A percentile compares a stretch with the other conserved stretches of the same genome.
Evolutionary conservation across 53 echinoderm and acorn worm species (phyloP).

Genomic region (Pentamera pediparva): DNA sequence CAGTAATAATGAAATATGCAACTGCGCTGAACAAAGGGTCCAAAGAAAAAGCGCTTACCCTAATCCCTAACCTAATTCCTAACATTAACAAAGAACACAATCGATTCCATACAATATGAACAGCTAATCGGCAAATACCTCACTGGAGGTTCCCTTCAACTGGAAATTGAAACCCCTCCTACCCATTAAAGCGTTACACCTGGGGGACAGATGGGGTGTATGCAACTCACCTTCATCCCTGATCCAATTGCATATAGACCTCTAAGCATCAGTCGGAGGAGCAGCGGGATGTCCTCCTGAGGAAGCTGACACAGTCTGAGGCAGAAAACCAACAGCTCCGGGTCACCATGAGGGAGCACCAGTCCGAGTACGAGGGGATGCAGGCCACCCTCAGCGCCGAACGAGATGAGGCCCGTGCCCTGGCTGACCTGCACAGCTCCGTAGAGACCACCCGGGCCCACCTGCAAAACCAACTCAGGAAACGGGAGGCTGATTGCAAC

Average conservation of each 20-base stretch:
- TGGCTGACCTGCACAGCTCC: conserved; percentile 71
- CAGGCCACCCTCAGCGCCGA: conserved; percentile 61
- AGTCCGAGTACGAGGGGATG: conserved; percentile 43
- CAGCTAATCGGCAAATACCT: no score
- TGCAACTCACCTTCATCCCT: neutral
- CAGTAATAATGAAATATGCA: no score
- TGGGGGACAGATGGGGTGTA: no score
- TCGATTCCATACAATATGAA: no score
- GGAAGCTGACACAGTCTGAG: conserved; percentile 88
- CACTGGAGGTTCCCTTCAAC: no score
- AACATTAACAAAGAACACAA: no score
- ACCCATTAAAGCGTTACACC: no score
- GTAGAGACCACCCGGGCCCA: conserved; percentile 78
- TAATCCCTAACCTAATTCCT: no score
- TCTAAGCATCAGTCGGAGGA: conserved; percentile 54
- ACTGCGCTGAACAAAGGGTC: no score
- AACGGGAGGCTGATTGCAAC: conserved; percentile 90
- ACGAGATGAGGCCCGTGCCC: conserved; percentile 54
- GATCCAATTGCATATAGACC: conserved; percentile 20
- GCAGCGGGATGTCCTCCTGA: conserved; percentile 84
- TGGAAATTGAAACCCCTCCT: no score
- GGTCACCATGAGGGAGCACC: conserved; percentile 49
- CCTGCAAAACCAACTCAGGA: conserved; percentile 89
- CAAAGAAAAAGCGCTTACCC: no score
- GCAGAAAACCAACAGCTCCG: conserved; percentile 61